Base-by-base conservation (phyloP, 37 sponge, comb jelly and placozoan species). In the Crambe crambe region DNA sequence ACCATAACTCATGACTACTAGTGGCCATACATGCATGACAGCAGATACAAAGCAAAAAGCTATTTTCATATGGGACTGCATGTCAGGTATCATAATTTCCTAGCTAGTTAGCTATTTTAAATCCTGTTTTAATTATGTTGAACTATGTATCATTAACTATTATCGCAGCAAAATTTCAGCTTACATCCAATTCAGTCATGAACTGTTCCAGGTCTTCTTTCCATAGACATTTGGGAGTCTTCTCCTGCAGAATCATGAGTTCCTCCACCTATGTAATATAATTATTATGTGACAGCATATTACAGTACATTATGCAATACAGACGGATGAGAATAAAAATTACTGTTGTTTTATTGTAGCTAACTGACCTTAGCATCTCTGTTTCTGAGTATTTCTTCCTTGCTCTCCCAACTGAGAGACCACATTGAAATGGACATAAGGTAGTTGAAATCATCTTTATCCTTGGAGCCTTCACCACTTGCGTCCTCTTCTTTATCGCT, bases 371-470 rank as follows among this genome's bases (percentile, higher is more conserved):
- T 98, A 27, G 81, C 74, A 25, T 98, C 94, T 41, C 87, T 85
- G 58, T 90, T 87, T 65, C 90, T 82, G 21, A 93, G 42, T 35
- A 98, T 68, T 39, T 93, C 99, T 17, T 98, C 83, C 70, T 93
- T 91, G 72, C 90, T 93, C 84, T 98, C 99, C 35, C 44, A 42
- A 12, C 94, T 94, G 69, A 98, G 73, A 63, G 85, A 88, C 85
- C 92, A 89, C 75, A 98, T 66, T 38, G 82, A 34, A 94, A 98
- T 95, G 15, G 83, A 83, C 40, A 98, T 83, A 35, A 98, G 84
- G 83, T 98, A 98, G 59, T 91, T 85, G 76, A 83, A 98, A 82
- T 96, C 96, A 1, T 71, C 71, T 18, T 51, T 69, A 32, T 58
- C 36, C 0, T 71, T 44, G 0, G n/a, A 58, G 22, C 37, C 70